Base-by-base conservation (phyloP, 2,797 vertebrate species). In the Aviceda cuculoides region DNA sequence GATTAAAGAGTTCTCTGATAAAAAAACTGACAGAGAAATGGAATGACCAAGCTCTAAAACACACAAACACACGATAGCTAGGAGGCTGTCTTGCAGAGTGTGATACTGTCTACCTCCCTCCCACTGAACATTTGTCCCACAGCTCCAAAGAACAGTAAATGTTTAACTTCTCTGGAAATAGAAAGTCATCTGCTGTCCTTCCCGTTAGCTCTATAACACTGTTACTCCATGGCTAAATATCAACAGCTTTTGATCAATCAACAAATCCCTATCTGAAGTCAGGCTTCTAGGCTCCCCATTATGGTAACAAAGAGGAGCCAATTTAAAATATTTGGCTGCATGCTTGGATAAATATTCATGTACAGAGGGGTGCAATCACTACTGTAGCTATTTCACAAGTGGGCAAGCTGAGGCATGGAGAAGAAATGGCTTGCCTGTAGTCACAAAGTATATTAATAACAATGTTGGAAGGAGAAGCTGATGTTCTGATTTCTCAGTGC, bases 61-160 rank as follows among this genome's bases (percentile, higher is more conserved):
- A 89, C 50, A 94, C 42, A 71, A 92, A 44, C 67, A 82, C 67
- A 72, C 71, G 74, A 88, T 11, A 89, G 63, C 85, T 81, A 68
- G 55, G 63, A 95, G 82, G 52, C 58, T 82, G 81, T 50, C 74
- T 84, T 15, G 9, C 31, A 63, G 53, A 85, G 47, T 13, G 13
- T 0, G 44, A 61, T 33, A 46, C 0, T 2, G 44, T 71, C 47
- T 84, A 47, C 80, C 33, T 97, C 82, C 81, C 61, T 82, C 65
- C 28, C 39, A 58, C 53, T 55, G 73, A 94, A 91, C 25, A 31
- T 71, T 89, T 17, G 5, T 26, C 87, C n/a, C 59, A 25, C 3
- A 10, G 86, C 87, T 95, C 84, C 53, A 82, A 71, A 78, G 72
- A 94, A 82, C 37, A 73, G 92, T 90, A 94, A 97, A 97, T 92